Base-by-base conservation (phyloP, 1,140 invertebrate species). In the Phthorimaea operculella region DNA sequence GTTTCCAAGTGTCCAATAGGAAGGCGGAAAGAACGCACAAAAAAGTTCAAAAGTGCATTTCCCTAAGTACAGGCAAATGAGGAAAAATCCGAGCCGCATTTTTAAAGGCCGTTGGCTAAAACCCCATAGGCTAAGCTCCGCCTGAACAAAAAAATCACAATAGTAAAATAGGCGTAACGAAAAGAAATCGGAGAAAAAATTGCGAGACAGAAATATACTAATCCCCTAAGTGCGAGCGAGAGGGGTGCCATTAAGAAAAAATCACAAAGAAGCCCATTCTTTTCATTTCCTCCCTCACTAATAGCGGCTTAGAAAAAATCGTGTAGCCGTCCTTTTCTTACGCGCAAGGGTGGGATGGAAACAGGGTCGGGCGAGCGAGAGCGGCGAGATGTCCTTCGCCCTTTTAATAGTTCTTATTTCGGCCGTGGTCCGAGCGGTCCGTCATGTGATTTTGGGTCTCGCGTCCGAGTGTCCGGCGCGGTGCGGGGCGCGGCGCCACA, bases 281-380 rank as follows among this genome's bases (percentile, higher is more conserved):
- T 84, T 84, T 71, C 79, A 82, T 82, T 84, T 84, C 81, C 81
- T 84, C 81, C 79, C 79, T 81, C 67, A 71, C 70, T 76, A 77
- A 80, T 78, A 77, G 72, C 64, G 66, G 79, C 78, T 85, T 85
- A 83, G 81, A 84, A 83, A 85, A 84, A 85, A 73, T 67, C 66
- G 62, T 59, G 68, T 74, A 72, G 59, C 68, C 68, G 66, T 84
- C 81, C 68, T 68, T 48, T 71, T 84, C 76, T 77, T 64, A 63
- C 81, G 55, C 63, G 63, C 53, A 68, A 66, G 78, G 75, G 75
- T 74, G 74, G 63, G 64, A 62, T 61, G 63, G 63, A 54, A 60
- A 55, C 62, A 67, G 69, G 74, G 72, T 66, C 71, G 76, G 64
- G 60, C 64, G 76, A 81, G 78, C 68, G 79, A 78, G 79, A 79